These are phyloP conservation scores for Pseudomyrmex cubaensis DNA, from an alignment of 1,140 invertebrate species.

Conservation along the genomic window DNA sequence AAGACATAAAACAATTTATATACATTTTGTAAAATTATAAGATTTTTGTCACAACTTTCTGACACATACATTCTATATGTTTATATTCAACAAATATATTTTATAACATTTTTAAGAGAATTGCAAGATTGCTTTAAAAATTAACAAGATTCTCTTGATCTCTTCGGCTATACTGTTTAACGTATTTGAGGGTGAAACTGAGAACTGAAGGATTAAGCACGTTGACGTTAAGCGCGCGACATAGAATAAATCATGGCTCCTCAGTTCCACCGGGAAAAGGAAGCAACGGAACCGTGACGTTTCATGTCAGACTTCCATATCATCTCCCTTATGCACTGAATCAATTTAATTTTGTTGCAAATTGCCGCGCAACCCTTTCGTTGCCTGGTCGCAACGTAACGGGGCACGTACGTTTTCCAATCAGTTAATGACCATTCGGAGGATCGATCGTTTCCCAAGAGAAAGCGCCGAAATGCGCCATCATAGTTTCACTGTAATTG, in stretches of 20 bases:
- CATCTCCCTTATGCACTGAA: conserved; percentile 60
- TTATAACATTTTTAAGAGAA: neutral
- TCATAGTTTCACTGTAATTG: conserved; percentile 72
- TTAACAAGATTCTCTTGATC: neutral
- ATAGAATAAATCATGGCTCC: conserved; percentile 52
- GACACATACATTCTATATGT: too few relatives aligned
- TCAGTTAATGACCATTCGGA: conserved; percentile 73
- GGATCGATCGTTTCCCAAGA: conserved; percentile 67
- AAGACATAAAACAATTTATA: too few relatives aligned
- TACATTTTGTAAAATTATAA: neutral
- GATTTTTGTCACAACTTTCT: too few relatives aligned
- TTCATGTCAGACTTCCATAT: conserved; percentile 63
- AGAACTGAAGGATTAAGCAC: conserved; percentile 23
- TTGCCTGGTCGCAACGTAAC: conserved; percentile 52
- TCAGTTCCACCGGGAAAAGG: conserved; percentile 32
- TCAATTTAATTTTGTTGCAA: conserved; percentile 73
- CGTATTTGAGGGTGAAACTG: neutral
- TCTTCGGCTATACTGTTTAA: neutral
- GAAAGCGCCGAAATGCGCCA: conserved; percentile 70
- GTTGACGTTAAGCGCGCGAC: conserved; percentile 12
- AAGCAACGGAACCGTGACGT: conserved; percentile 20
- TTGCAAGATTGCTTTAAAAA: neutral
- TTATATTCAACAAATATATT: neutral
- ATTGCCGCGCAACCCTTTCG: conserved; percentile 71
- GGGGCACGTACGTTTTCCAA: conserved; percentile 69